Conservation (phyloP, 2,888 invertebrate species). For the Lacanobia oleracea region DNA sequence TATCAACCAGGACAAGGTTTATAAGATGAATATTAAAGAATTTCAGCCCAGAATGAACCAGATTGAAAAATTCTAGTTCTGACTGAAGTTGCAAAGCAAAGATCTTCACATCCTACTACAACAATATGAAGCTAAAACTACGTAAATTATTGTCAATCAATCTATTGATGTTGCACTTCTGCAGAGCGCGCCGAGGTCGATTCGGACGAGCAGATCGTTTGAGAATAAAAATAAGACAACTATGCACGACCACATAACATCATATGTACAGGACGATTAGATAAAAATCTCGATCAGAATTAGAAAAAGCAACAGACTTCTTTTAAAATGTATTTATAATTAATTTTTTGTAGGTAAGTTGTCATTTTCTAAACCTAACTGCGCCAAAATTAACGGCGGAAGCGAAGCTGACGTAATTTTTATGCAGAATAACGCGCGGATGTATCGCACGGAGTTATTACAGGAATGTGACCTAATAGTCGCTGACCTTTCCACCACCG, state of each 20-base stretch:
- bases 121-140: neutral
- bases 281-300: neutral
- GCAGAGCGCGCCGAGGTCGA: constrained; percentile 65
- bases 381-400: constrained; percentile 61
- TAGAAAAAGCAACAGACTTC: neutral
- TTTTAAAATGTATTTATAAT: constrained; percentile 1
- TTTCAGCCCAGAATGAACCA: neutral
- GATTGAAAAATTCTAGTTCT: neutral
- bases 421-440: constrained; percentile 56
- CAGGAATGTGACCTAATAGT: constrained; percentile 46
- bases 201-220: constrained; percentile 65
- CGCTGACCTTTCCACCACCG: constrained; percentile 20
- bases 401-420: constrained; percentile 65
- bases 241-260: constrained; percentile 4
- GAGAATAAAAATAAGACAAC: constrained; percentile 66
- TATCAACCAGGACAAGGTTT: neutral
- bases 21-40: neutral
- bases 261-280: neutral
- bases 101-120: too few relatives aligned
- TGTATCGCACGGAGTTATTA: constrained; percentile 40
- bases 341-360: constrained; percentile 23
- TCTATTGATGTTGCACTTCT: constrained; percentile 44
- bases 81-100: neutral
- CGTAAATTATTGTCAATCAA: constrained; percentile 6
- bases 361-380: constrained; percentile 47